Conservation (phyloP, 2,797 vertebrate species). For the Myotis pilosus region DNA sequence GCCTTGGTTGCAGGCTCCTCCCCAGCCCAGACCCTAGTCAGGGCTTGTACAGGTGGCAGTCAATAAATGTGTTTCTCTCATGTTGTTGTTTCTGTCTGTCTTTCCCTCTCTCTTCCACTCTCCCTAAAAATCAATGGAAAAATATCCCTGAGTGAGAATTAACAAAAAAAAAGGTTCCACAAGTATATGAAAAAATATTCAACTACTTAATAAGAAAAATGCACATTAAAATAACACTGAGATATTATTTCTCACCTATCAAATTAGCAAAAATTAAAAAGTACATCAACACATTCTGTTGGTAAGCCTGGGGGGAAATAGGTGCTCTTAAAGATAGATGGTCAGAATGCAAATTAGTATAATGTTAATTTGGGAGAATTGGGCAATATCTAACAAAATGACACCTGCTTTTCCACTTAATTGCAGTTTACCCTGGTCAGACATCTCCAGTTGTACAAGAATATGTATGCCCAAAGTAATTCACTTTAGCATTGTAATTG, state of each 20-base stretch:
- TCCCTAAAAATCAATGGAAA: background rate
- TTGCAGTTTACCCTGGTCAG: background rate
- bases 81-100: background rate
- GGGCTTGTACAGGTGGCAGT: background rate
- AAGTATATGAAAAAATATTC: background rate
- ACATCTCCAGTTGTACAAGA: background rate
- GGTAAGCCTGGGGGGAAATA: background rate
- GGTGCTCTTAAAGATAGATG: background rate
- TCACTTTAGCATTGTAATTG: background rate
- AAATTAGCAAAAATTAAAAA: background rate
- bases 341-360: background rate
- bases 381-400: background rate
- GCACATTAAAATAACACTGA: background rate
- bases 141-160: background rate
- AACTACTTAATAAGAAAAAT: background rate
- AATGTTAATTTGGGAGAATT: background rate
- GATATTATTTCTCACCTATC: background rate
- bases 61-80: background rate
- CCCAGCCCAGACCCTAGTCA: background rate
- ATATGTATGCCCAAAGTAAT: background rate
- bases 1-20: background rate
- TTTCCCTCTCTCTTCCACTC: background rate
- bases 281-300: background rate
- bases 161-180: background rate
- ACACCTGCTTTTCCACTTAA: too few relatives aligned